Evolutionary conservation across 2,888 invertebrate genomes (phyloP), one percentile per base, ranked within the genome.

Genomic region (Mythimna albipuncta): DNA sequence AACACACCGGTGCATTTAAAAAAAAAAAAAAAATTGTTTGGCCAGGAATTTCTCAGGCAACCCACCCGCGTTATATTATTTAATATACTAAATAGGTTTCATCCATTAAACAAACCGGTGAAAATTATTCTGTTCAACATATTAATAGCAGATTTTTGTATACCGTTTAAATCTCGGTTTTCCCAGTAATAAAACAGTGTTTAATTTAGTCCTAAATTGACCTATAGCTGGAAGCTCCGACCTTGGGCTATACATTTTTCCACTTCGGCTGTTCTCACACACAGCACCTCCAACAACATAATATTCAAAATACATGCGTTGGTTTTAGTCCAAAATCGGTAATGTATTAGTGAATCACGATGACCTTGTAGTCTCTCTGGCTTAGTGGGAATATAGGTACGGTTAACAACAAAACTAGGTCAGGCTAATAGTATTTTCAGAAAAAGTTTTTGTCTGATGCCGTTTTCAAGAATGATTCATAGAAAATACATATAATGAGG

Each of bases 301-400:
- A 41, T 70, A 58, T 50, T 47, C 11, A 41, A 44, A 32, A 41
- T 13, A 66, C 7, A 55, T 32, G 32, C 54, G 19, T 52, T 75
- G 69, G 41, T 62, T 62, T 69, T 50, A 62, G 44, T 69, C 11
- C 6, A 44, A 35, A 62, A 69, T 62, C 77, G 6, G 77, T 62
- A 52, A 57, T 50, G n/a, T 76, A 69, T 76, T 68, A 75, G 41
- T 75, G 62, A 44, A 69, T 63, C 62, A 7, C 16, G 50, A 62
- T 76, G 77, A 38, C 77, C 74, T 79, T 64, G 55, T n/a, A 41
- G 21, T 67, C n/a, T 44, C 65, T 21, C 54, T 55, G 47, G n/a
- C 58, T 52, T 57, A 50, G 21, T 26, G 11, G 26, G 35, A 7
- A 26, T 7, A 44, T 57, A 19, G 2, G 44, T 13, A 62, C 35